These are phyloP conservation scores for Petromus typicus DNA, from an alignment of 2,113 vertebrate genomes.

Conservation along the genomic window DNA sequence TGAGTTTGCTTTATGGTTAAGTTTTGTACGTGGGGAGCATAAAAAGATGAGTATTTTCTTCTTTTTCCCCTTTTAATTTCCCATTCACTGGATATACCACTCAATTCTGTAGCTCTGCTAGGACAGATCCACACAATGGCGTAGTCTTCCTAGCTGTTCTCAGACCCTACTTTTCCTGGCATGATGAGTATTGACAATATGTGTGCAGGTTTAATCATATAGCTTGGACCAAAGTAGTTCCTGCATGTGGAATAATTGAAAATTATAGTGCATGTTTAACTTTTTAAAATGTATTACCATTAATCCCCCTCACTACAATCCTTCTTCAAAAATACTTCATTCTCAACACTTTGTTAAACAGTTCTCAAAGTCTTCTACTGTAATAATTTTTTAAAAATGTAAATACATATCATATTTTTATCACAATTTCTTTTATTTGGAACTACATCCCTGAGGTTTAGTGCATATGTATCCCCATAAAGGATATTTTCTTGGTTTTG, in stretches of 20 bases:
- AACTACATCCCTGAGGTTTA: background rate
- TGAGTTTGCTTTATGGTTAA: background rate
- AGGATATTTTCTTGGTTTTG: background rate
- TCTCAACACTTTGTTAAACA: background rate
- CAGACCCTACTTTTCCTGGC: background rate
- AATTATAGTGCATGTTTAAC: background rate
- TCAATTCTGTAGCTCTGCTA: rapidly evolving
- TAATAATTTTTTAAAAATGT: background rate
- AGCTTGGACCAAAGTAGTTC: background rate
- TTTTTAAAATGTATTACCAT: background rate
- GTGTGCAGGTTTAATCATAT: background rate
- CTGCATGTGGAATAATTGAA: background rate
- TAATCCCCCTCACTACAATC: background rate
- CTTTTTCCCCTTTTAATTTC: background rate
- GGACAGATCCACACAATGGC: background rate
- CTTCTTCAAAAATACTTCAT: background rate
- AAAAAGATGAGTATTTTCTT: background rate
- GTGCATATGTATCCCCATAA: background rate
- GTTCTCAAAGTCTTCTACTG: background rate
- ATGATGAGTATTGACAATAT: rapidly evolving
- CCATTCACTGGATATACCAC: background rate
- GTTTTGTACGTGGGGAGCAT: background rate
- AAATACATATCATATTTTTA: background rate
- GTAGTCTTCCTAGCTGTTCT: background rate
- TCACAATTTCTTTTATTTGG: background rate